phyloP scores from a whole-genome alignment of 1,140 invertebrate species.

The Drosophila jambulina region DNA sequence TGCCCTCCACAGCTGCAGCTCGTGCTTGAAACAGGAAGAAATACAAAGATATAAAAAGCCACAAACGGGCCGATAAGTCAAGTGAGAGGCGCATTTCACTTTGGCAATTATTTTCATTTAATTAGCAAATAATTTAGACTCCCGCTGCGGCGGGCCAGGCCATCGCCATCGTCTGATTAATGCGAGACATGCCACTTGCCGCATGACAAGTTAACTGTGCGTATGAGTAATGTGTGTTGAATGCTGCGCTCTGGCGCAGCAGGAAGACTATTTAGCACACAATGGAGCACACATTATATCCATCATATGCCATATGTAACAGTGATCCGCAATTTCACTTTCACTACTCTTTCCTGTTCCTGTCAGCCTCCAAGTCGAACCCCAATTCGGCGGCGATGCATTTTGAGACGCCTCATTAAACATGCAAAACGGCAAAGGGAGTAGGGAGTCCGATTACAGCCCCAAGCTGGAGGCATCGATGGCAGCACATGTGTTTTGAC shows the following conservation, averaged over 20 bases:
- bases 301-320: slow-evolving; percentile 37
- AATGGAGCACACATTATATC: slow-evolving; percentile 45
- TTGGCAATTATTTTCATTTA: slow-evolving; percentile 72
- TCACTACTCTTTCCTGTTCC: slow-evolving; percentile 64
- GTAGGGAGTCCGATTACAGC: slow-evolving; percentile 37
- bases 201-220: slow-evolving; percentile 70
- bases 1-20: slow-evolving; percentile 90
- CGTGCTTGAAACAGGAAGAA: slow-evolving; percentile 84
- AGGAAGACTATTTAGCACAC: slow-evolving; percentile 78
- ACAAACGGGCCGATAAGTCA: slow-evolving; percentile 5
- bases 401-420: slow-evolving; percentile 75
- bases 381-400: slow-evolving; percentile 61
- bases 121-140: slow-evolving; percentile 60
- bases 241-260: slow-evolving; percentile 26
- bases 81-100: slow-evolving; percentile 62
- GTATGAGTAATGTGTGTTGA: slow-evolving; percentile 74
- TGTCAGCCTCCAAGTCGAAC: slow-evolving; percentile 28
- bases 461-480: slow-evolving; percentile 40
- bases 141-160: slow-evolving; percentile 26
- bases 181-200: slow-evolving; percentile 35
- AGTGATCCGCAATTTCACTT: slow-evolving; percentile 76
- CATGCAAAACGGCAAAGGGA: slow-evolving; percentile 57
- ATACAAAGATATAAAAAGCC: slow-evolving; percentile 4
- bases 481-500: slow-evolving; percentile 46
- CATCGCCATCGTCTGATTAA: slow-evolving; percentile 19